Base-by-base conservation (phyloP, 1,140 invertebrate species). In the Solenopsis invicta region DNA sequence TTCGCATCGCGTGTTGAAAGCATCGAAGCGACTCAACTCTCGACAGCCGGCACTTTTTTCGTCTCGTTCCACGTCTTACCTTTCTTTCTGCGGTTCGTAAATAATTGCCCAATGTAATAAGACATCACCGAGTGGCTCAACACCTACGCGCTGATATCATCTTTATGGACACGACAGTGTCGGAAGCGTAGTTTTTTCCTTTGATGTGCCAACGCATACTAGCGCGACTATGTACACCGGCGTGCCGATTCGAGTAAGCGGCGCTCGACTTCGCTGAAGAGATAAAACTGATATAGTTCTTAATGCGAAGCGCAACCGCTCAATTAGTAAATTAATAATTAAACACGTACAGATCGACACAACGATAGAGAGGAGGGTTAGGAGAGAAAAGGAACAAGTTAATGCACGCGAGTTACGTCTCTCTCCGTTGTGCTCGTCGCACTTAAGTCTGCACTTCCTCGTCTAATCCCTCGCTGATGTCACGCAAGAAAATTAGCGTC, bases 71-170 rank as follows among this genome's bases (percentile, higher is more conserved):
- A 12, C 54, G 62, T 86, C 82, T 66, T 66, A 75, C 74, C 81
- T 87, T 80, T 88, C 78, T 86, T 88, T 86, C 81, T 62, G 71
- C 86, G 77, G 18, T 89, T 92, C 92, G 90, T 92, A 94, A 94
- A 94, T 93, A 93, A 92, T 88, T 87, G 87, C 66, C 89, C 80
- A 81, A 84, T 92, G 89, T 93, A 94, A 93, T 92, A 93, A 94
- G 93, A 94, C 92, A 93, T 93, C 93, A 93, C 86, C 91, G 88
- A 89, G 87, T 81, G 80, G 85, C 86, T 88, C 86, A 76, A 82
- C 91, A 92, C 91, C 92, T 92, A 93, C 91, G 88, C 92, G 71
- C 76, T 78, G 92, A 94, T 93, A 92, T 82, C 67, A 94, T 94
- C 93, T 93, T 93, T 92, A 91, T 91, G 88, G 84, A 88, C 88